These are phyloP conservation scores for Polypterus bichir DNA, from an alignment of 2,113 vertebrate species.

Conservation along the genomic window DNA sequence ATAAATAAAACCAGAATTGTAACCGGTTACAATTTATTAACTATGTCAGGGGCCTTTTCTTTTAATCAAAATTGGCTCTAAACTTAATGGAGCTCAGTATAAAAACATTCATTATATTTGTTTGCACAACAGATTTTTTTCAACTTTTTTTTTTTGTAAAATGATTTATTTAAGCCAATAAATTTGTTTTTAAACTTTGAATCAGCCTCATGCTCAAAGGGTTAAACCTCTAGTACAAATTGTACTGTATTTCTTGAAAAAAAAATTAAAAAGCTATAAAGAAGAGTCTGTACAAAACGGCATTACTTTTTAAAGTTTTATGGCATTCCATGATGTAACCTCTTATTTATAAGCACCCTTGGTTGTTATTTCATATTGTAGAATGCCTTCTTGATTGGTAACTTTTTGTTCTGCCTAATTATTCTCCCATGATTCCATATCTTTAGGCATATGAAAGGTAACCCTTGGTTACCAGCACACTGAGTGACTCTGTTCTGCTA, in stretches of 20 bases:
- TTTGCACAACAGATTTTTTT: slow-evolving; percentile 86
- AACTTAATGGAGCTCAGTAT: slow-evolving; percentile 57
- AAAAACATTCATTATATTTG: slow-evolving; percentile 64
- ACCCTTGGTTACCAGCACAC: slow-evolving; percentile 91
- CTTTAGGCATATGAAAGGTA: slow-evolving; percentile 90
- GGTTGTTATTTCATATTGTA: slow-evolving; percentile 78
- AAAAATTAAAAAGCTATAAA: slow-evolving; percentile 54
- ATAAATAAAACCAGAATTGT: slow-evolving; percentile 34
- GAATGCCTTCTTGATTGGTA: slow-evolving; percentile 81
- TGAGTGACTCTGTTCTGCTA: slow-evolving; percentile 82
- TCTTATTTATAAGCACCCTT: slow-evolving; percentile 85
- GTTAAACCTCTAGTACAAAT: slow-evolving; percentile 83
- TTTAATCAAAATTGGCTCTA: slow-evolving; percentile 44
- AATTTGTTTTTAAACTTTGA: slow-evolving; percentile 42
- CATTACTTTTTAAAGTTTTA: slow-evolving; percentile 84
- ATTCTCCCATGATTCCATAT: slow-evolving; percentile 91
- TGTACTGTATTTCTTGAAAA: slow-evolving; percentile 85
- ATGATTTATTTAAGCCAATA: slow-evolving; percentile 46
- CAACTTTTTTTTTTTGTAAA: too few species aligned
- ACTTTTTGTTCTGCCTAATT: slow-evolving; percentile 86
- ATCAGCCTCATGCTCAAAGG: slow-evolving; percentile 88
- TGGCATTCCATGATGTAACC: slow-evolving; percentile 78
- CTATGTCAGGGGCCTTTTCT: slow-evolving; percentile 39
- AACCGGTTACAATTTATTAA: slow-evolving; percentile 27
- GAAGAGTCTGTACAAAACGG: slow-evolving; percentile 88